These are phyloP conservation scores for Caerostris darwini DNA, from an alignment of 1,140 invertebrate genomes.

Conservation along the genomic window DNA sequence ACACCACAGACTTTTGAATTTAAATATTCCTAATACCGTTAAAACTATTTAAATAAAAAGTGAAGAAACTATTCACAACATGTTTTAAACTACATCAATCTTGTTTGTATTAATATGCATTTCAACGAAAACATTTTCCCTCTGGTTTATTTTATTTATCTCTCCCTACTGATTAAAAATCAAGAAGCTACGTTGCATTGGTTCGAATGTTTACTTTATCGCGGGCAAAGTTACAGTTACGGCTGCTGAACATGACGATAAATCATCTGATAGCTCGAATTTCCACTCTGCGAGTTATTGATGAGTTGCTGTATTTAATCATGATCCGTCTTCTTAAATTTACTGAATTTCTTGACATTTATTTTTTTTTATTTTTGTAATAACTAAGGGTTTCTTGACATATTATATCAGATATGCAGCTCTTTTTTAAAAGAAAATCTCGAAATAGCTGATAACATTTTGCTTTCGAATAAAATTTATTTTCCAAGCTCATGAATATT, in stretches of 20 bases:
- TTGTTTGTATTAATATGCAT: neutral
- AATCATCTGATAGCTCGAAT: slow-evolving; percentile 27
- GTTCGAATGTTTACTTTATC: slow-evolving; percentile 3
- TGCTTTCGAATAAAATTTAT: no score
- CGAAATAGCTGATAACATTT: no score
- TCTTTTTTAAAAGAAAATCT: no score
- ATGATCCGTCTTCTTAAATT: slow-evolving; percentile 18
- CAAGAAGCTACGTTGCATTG: neutral
- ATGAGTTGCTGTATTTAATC: slow-evolving; percentile 43
- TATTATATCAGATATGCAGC: neutral
- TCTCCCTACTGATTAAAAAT: neutral
- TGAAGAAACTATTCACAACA: neutral
- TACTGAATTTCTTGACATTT: neutral
- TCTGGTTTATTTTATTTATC: neutral
- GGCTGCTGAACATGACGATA: slow-evolving; percentile 16
- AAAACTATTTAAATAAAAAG: neutral
- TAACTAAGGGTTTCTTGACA: neutral
- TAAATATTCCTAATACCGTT: no score
- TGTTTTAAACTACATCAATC: slow-evolving; percentile 4
- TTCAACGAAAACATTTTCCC: neutral
- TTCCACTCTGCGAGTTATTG: slow-evolving; percentile 40
- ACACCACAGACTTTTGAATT: no score
- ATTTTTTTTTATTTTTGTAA: neutral
- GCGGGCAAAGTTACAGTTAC: slow-evolving; percentile 36
- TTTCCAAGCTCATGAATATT: no score